Conservation (phyloP, 2,888 invertebrate species). For the Polymixis flavicincta region DNA sequence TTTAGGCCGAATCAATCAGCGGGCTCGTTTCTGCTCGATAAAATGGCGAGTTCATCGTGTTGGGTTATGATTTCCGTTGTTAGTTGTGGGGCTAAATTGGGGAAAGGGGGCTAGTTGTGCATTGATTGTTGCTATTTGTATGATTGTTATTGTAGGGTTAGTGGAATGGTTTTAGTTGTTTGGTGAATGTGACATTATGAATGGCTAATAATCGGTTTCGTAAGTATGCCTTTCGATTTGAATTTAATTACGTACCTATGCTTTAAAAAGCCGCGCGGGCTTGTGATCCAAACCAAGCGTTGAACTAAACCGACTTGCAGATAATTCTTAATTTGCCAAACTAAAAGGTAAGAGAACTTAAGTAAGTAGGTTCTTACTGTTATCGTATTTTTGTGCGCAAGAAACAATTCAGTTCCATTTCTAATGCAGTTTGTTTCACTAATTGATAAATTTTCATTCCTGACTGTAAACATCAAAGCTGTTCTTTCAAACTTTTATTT, state of each 20-base stretch:
- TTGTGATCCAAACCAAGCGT: neutral
- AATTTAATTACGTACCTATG: neutral
- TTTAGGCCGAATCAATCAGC: conserved; percentile 65
- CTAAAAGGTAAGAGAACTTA: neutral
- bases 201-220: neutral
- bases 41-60: conserved; percentile 55
- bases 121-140: conserved; percentile 2
- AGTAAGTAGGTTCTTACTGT: neutral
- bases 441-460: conserved; percentile 22
- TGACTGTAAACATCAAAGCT: conserved; percentile 28
- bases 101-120: neutral
- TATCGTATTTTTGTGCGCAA: neutral
- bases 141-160: neutral
- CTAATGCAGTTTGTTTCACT: neutral
- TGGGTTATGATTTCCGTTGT: conserved; percentile 58
- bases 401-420: neutral
- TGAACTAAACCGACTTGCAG: neutral
- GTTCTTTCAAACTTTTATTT: conserved; percentile 39
- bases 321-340: neutral
- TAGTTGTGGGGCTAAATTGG: conserved; percentile 34
- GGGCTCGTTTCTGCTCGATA: conserved; percentile 54
- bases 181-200: neutral
- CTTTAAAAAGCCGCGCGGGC: neutral
- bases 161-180: neutral
- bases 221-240: neutral